Conservation (phyloP, 2,888 invertebrate genomes). For the Megastigmus dorsalis region DNA sequence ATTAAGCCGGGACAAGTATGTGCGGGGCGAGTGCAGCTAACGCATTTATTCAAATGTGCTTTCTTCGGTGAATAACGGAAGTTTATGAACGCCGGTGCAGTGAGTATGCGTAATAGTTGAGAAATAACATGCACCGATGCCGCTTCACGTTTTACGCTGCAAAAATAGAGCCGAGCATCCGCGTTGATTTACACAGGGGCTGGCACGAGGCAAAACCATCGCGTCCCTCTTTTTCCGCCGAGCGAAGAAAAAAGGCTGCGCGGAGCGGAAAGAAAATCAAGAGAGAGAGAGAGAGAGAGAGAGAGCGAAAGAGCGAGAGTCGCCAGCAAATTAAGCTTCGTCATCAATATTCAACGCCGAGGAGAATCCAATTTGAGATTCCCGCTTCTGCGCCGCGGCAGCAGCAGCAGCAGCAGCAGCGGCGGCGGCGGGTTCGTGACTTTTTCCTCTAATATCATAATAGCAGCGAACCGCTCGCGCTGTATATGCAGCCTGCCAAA, state of each 20-base stretch:
- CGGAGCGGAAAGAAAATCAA: neutral
- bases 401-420: too few species aligned
- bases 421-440: conserved; percentile 49
- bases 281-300: neutral
- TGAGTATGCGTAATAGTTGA: too few species aligned
- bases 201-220: neutral
- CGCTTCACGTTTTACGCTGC: too few species aligned
- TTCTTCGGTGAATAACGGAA: too few species aligned
- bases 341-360: conserved; percentile 52
- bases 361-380: conserved; percentile 53
- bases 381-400: conserved; percentile 20
- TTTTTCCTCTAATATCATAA: conserved; percentile 49
- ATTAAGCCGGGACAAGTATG: too few species aligned
- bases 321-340: conserved; percentile 48
- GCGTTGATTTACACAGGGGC: conserved; percentile 15
- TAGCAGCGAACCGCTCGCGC: too few species aligned
- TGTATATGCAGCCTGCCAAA: neutral
- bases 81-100: too few species aligned
- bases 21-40: too few species aligned
- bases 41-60: too few species aligned
- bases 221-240: neutral
- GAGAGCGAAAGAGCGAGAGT: neutral
- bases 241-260: neutral
- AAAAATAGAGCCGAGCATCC: neutral
- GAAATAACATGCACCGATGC: too few species aligned